Conservation (phyloP, 2,888 invertebrate genomes). For the Dioctria rufipes region DNA sequence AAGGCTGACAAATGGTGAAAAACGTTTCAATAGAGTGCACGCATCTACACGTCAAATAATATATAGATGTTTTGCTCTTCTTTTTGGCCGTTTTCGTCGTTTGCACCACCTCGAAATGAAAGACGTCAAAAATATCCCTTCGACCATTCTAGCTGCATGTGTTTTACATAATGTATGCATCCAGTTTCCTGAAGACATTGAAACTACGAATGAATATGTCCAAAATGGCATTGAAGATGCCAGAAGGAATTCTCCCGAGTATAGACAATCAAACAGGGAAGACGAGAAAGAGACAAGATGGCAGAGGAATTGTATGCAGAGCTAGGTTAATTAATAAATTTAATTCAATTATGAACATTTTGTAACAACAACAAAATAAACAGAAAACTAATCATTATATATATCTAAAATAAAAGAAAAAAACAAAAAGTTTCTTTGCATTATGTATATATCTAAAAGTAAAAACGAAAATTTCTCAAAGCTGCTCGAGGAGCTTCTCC, state of each 20-base stretch:
- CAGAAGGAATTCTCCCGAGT: background rate
- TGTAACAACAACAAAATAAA: too few species aligned
- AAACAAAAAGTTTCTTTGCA: too few species aligned
- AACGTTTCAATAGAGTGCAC: background rate
- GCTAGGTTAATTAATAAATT: too few species aligned
- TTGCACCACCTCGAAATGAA: conserved; percentile 24
- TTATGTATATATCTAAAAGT: too few species aligned
- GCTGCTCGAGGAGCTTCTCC: too few species aligned
- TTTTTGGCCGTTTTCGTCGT: conserved; percentile 18
- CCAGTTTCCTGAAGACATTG: conserved; percentile 3
- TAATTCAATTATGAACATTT: too few species aligned
- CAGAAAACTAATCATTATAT: too few species aligned
- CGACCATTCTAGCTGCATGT: conserved; percentile 10
- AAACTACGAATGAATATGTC: background rate
- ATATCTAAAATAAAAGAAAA: too few species aligned
- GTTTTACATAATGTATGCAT: conserved; percentile 27
- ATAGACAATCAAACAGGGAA: background rate
- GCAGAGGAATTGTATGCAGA: background rate
- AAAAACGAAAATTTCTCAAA: too few species aligned
- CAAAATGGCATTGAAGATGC: background rate
- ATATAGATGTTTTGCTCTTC: conserved; percentile 17
- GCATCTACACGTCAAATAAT: conserved; percentile 1
- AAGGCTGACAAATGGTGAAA: too few species aligned
- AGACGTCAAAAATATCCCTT: background rate
- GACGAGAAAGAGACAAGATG: background rate